Conservation (phyloP, 2,797 vertebrate species). For the Phrynocephalus guinanensis region DNA sequence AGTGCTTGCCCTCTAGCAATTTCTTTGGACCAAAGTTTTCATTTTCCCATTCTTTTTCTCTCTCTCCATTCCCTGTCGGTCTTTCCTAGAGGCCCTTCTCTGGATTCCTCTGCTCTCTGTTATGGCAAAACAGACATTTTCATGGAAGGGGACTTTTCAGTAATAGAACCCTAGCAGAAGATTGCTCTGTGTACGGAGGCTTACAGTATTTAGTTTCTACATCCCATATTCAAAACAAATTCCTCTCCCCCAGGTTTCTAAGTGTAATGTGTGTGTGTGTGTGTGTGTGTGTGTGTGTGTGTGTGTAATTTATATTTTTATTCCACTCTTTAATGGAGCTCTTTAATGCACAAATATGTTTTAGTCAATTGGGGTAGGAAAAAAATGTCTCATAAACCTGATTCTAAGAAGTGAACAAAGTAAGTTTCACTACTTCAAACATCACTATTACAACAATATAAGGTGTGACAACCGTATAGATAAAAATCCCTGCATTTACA, state of each 20-base stretch:
- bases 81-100: neutral
- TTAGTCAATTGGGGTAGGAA: no score
- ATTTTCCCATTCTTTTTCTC: neutral
- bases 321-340: neutral
- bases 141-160: neutral
- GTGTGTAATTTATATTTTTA: neutral
- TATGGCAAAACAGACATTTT: neutral
- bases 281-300: neutral
- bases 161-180: neutral
- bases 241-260: neutral
- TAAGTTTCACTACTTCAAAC: no score
- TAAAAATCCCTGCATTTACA: neutral
- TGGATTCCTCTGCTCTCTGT: neutral
- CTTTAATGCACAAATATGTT: no score
- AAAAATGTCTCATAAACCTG: no score
- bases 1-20: neutral
- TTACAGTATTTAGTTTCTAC: neutral
- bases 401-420: no score
- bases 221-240: neutral
- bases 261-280: neutral
- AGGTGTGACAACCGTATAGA: neutral
- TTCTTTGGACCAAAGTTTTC: neutral
- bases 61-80: neutral
- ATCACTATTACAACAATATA: no score
- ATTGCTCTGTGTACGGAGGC: neutral